Base-by-base conservation (phyloP, 2,888 invertebrate species). In the Eilema sororculum region DNA sequence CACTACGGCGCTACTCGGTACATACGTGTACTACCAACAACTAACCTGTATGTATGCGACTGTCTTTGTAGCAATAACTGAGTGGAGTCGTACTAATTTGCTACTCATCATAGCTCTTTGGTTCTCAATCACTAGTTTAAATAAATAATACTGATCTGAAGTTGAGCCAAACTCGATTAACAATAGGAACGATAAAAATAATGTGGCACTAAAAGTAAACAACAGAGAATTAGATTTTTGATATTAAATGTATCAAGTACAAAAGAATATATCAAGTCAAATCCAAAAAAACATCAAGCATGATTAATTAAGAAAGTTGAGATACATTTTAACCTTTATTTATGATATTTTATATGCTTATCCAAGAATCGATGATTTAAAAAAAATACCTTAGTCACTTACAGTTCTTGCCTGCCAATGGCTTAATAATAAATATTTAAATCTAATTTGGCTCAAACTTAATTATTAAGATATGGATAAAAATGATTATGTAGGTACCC, bases 1-100 rank as follows among this genome's bases (percentile, higher is more conserved):
- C 72, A 79, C 89, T 91, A 92, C 87, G 83, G 85, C 85, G 84
- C 90, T 92, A 92, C 87, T 84, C 76, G 87, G 75, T 78, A 79
- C 87, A 78, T 89, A 88, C 87, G 87, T 79, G 82, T 75, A 77
- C 89, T 90, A 89, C 77, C 73, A 89, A 89, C 87, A 77, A 85
- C 89, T 91, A 90, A 89, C 86, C 88, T 90, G 90, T 84, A 86
- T 84, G 72, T 78, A 80, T 77, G 10, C 20, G 82, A 77, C 71
- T 65, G 68, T 82, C 78, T 74, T 65, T 76, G 81, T 75, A 81
- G 80, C 80, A 68, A 60, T 75, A 78, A 75, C 80, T 78, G 78
- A 72, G 33, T 76, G 68, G 78, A 75, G 76, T 56, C 74, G 77
- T 67, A 75, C 8, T 59, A 46, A 33, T 33, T 25, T 67, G 59